phyloP scores from a whole-genome alignment of 2,113 vertebrate species.

The Notothenia rossii region DNA sequence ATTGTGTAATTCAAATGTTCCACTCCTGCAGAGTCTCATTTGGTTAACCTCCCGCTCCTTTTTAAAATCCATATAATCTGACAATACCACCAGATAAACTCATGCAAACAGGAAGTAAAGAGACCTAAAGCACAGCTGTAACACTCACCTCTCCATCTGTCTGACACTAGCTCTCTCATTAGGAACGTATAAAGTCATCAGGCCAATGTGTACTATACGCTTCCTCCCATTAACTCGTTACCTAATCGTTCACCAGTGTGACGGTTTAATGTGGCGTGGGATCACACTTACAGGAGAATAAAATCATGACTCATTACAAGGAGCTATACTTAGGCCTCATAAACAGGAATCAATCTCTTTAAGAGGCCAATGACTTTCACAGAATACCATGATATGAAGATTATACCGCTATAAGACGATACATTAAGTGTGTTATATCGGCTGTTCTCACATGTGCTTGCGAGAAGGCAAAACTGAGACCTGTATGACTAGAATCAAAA shows the following conservation, averaged over 20 bases:
- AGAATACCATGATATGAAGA: conserved; percentile 6
- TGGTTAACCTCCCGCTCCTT: not conserved
- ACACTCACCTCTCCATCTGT: conserved; percentile 51
- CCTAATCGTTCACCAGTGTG: conserved; percentile 49
- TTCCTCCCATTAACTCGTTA: conserved; percentile 61
- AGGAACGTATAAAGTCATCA: conserved; percentile 47
- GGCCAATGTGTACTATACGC: conserved; percentile 36
- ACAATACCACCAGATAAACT: conserved; percentile 17
- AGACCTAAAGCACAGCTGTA: conserved; percentile 24
- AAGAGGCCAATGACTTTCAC: not conserved
- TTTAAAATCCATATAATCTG: conserved; percentile 15
- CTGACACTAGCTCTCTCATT: conserved; percentile 30
- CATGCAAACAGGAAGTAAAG: conserved; percentile 17
- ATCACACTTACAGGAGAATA: conserved; percentile 19
- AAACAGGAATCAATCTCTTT: conserved; percentile 28
- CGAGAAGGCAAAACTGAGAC: conserved; percentile 32
- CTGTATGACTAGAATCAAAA: not conserved
- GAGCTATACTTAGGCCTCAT: conserved; percentile 3
- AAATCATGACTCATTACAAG: conserved; percentile 6
- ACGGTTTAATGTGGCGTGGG: conserved; percentile 50
- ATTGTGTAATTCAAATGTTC: conserved; percentile 28
- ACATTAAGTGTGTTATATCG: conserved; percentile 2
- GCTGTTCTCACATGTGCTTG: not conserved
- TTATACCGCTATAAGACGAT: conserved; percentile 1
- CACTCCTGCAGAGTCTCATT: conserved; percentile 29